These are phyloP conservation scores for Camelus bactrianus DNA, from an alignment of 2,113 vertebrate species.

Conservation along the genomic window DNA sequence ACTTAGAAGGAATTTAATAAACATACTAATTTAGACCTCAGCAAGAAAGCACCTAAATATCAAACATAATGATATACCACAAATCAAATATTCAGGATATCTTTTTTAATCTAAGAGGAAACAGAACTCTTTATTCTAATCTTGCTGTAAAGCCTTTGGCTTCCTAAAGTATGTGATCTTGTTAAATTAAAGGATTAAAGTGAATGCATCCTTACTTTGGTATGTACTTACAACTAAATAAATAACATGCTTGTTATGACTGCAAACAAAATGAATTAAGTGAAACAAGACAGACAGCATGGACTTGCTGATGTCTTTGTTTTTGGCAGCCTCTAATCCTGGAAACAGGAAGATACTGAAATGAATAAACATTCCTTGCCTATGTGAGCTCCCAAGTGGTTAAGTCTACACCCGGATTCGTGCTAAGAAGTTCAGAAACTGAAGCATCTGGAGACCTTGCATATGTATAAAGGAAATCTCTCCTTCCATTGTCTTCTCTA, in stretches of 20 bases:
- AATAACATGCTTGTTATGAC: slow-evolving; percentile 80
- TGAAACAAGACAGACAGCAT: slow-evolving; percentile 76
- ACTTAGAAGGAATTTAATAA: slow-evolving; percentile 77
- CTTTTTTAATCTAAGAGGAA: slow-evolving; percentile 78
- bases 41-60: slow-evolving; percentile 74
- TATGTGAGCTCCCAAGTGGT: slow-evolving; percentile 72
- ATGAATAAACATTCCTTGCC: slow-evolving; percentile 76
- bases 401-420: not conserved
- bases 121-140: slow-evolving; percentile 65
- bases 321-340: slow-evolving; percentile 80
- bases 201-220: slow-evolving; percentile 72
- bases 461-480: slow-evolving; percentile 71
- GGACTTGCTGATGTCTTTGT: slow-evolving; percentile 73
- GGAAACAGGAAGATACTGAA: slow-evolving; percentile 73
- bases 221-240: slow-evolving; percentile 82
- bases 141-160: slow-evolving; percentile 73
- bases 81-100: slow-evolving; percentile 79
- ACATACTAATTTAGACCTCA: slow-evolving; percentile 79
- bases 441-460: slow-evolving; percentile 53
- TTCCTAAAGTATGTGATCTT: slow-evolving; percentile 78
- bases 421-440: slow-evolving; percentile 64
- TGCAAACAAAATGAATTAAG: slow-evolving; percentile 82
- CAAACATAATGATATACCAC: slow-evolving; percentile 74
- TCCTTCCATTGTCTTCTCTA: slow-evolving; percentile 41
- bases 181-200: slow-evolving; percentile 84